Evolutionary conservation across 2,888 invertebrate genomes (phyloP).

Genomic region (Phyllotreta cruciferae): DNA sequence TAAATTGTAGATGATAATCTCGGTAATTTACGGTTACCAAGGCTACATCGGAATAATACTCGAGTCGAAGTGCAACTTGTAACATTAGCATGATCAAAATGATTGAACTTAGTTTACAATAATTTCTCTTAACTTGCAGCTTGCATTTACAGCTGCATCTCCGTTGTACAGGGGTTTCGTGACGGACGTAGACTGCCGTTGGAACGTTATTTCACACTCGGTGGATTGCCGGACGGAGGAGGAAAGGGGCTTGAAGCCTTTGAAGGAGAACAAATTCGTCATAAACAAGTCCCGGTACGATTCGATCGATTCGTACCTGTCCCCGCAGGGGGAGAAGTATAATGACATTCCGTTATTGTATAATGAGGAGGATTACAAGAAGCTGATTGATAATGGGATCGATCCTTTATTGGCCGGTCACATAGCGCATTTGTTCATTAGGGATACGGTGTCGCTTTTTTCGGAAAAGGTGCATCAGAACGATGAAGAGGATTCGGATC

Average conservation of each 20-base stretch:
- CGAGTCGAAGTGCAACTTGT: background rate
- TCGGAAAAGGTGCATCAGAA: conserved; percentile 94
- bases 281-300: conserved; percentile 96
- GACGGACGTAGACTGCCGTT: conserved; percentile 96
- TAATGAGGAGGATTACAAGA: conserved; percentile 82
- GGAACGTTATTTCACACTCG: conserved; percentile 95
- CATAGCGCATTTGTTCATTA: conserved; percentile 96
- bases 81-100: background rate
- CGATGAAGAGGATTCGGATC: conserved; percentile 93
- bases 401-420: conserved; percentile 94
- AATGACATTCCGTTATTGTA: conserved; percentile 93
- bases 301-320: conserved; percentile 96
- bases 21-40: too few relatives aligned
- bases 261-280: conserved; percentile 77
- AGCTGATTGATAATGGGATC: conserved; percentile 85
- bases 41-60: too few relatives aligned
- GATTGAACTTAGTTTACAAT: conserved; percentile 84
- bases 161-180: conserved; percentile 93
- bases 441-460: conserved; percentile 95
- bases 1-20: too few relatives aligned
- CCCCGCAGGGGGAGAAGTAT: conserved; percentile 86
- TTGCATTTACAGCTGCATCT: conserved; percentile 96
- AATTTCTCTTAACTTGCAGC: conserved; percentile 75
- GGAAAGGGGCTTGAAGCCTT: conserved; percentile 82
- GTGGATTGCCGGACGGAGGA: conserved; percentile 95